Evolutionary conservation across 1,140 invertebrate genomes (phyloP), one percentile per base, ranked within the genome.

Genomic region (Drosophila sp.): DNA sequence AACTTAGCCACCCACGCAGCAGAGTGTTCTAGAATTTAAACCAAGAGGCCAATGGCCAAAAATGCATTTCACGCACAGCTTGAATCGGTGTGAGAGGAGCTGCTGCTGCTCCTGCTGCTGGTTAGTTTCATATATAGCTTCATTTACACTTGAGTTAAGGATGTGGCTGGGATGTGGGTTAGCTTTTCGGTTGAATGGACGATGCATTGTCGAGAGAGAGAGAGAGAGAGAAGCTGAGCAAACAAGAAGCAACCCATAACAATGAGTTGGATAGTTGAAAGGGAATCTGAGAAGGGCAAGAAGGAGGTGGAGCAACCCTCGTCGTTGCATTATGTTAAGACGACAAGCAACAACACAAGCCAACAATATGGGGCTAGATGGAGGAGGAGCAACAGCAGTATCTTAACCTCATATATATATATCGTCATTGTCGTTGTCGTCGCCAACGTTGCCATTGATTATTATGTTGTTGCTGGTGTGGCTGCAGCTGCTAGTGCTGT

Each of bases 141-240:
- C 74, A 78, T 78, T 78, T 78, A 78, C 75, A 78, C 75, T 78
- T 78, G 62, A 77, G 68, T 63, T 71, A 63, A 75, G 62, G 58
- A 61, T 81, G 32, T 72, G 72, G 70, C 70, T 60, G 65, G 33
- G 56, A 57, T 74, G 79, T 27, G 44, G 44, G 44, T 80, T 89
- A 54, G 80, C 74, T 69, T 89, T 78, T 85, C 71, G 77, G 85
- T 89, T 89, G 85, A 89, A 89, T 80, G 85, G 76, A 84, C 44
- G 76, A 84, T 63, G 68, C 70, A 80, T 83, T 80, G 80, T 89
- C 70, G 50, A 40, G 35, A 38, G 35, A 3, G 35, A 10, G 7
- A 8, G 33, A 2, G 35, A 11, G 10, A 64, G 64, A 66, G 54
- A 47, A 83, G 66, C 58, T 69, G 66, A 70, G 47, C 84, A 89